A percentile compares a stretch with the other conserved stretches of the same genome.
Evolutionary conservation across 2,888 invertebrate species (phyloP).

Genomic region (Apoda limacodes): DNA sequence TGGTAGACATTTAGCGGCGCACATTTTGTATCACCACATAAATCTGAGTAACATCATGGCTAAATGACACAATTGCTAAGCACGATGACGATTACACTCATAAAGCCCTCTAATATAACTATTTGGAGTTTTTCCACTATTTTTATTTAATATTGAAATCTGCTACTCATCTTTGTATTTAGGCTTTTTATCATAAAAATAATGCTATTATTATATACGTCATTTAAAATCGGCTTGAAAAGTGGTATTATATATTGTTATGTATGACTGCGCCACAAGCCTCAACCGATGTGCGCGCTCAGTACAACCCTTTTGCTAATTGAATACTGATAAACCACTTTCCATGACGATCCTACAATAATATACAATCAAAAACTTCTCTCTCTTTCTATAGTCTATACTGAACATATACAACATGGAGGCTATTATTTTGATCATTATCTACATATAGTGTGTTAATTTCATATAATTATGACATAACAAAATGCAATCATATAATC

Average conservation of each 20-base stretch:
- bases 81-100: slow-evolving; percentile 67
- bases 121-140: slow-evolving; percentile 49
- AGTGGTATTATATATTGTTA: slow-evolving; percentile 9
- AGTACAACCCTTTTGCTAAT: too few species aligned
- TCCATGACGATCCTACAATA: too few species aligned
- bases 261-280: slow-evolving; percentile 35
- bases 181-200: slow-evolving; percentile 55
- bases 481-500: slow-evolving; percentile 57
- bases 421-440: too few species aligned
- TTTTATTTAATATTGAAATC: slow-evolving; percentile 48
- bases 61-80: slow-evolving; percentile 60
- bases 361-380: too few species aligned
- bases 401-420: too few species aligned
- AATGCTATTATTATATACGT: slow-evolving; percentile 22
- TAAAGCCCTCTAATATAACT: slow-evolving; percentile 63
- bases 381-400: too few species aligned
- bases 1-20: too few species aligned
- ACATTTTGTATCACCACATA: slow-evolving; percentile 40
- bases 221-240: slow-evolving; percentile 4
- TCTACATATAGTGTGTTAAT: not conserved
- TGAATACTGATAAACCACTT: too few species aligned
- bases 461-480: slow-evolving; percentile 29
- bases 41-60: slow-evolving; percentile 55
- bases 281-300: too few species aligned
- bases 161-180: slow-evolving; percentile 59